Percentiles rank a stretch among this genome's conserved stretches.
These are phyloP conservation scores for Myodes glareolus DNA, from an alignment of 2,113 vertebrate genomes.

Conservation along the genomic window DNA sequence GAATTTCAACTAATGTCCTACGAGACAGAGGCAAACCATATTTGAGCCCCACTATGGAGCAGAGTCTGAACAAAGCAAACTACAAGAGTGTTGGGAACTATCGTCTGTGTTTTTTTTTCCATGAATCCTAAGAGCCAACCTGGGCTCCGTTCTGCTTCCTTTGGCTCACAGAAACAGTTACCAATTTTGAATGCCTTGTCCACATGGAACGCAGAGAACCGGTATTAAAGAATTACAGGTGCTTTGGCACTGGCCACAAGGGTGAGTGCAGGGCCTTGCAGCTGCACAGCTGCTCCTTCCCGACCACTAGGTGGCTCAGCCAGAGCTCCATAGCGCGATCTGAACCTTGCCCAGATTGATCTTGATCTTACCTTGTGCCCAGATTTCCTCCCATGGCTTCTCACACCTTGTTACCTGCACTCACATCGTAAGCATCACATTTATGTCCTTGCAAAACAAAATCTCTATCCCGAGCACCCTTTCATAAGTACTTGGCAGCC, in stretches of 20 bases:
- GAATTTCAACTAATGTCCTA: not conserved
- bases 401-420: not conserved
- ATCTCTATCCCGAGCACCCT: not conserved
- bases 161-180: not conserved
- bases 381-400: not conserved
- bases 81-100: rapidly evolving
- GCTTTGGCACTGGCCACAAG: not conserved
- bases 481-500: constrained; percentile 36
- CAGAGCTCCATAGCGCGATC: too few relatives aligned
- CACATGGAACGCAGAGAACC: not conserved
- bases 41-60: not conserved
- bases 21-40: not conserved
- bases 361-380: rapidly evolving
- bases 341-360: too few relatives aligned
- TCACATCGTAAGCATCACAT: not conserved
- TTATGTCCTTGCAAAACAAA: constrained; percentile 56
- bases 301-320: not conserved
- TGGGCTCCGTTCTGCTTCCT: not conserved
- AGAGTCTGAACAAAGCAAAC: not conserved
- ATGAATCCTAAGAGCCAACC: not conserved
- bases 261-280: not conserved
- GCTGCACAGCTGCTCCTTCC: not conserved
- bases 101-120: not conserved
- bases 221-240: not conserved
- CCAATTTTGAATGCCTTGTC: not conserved